Evolutionary conservation across 2,888 invertebrate genomes (phyloP), one percentile per base, ranked within the genome.

Genomic region (Leucoma salicis): DNA sequence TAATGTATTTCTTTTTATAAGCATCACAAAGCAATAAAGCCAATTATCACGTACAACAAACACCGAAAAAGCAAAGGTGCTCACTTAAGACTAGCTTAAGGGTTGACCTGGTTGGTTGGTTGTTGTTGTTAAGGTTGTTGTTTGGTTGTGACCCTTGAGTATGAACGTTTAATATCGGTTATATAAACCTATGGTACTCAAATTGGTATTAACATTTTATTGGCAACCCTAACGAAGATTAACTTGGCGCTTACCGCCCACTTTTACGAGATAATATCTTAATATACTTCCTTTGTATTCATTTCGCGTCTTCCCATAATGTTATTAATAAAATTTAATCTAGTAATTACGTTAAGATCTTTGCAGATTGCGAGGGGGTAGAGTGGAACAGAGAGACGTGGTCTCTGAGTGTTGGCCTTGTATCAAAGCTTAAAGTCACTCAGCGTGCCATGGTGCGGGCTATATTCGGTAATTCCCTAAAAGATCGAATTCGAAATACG

Each of bases 201-300:
- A 29, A 13, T 13, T 13, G 29, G 13, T 13, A 29, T 6, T 29
- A 15, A 35, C 4, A 45, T 39, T 27, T 27, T 31, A 25, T 35
- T 48, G 29, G 39, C 25, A 24, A 29, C 31, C 15, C 28, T 24
- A 27, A 1, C 4, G n/a, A 7, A n/a, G 13, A 31, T 42, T 36
- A 36, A 32, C 14, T 34, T 24, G 35, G 18, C 28, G 14, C 13
- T 35, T 14, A 34, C 18, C 11, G n/a, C 34, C 31, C 14, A 34
- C 31, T 38, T 39, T 38, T 18, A 31, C 14, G 18, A 43, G 27
- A 43, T 44, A 35, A 43, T 39, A 31, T 35, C 16, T 27, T 31
- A 35, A 39, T 34, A 38, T 16, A 35, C 25, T 6, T 27, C 8
- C 21, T 39, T 35, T 43, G 35, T 39, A 31, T 34, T 35, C 31